Conservation (phyloP, 1,140 invertebrate species). For the Rhizoglyphus robini region DNA sequence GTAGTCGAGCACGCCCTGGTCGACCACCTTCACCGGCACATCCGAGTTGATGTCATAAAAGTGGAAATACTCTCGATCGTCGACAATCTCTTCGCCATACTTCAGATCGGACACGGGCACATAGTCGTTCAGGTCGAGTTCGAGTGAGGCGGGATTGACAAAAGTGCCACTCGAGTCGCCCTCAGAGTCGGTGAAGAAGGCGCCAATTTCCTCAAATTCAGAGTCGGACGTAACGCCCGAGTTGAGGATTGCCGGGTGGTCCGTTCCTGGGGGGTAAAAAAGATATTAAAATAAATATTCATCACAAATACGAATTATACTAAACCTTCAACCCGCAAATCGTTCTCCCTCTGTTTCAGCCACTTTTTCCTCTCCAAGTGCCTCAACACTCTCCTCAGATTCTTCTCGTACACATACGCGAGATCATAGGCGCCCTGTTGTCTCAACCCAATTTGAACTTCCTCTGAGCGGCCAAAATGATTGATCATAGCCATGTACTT, state of each 20-base stretch:
- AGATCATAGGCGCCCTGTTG: slow-evolving; percentile 28
- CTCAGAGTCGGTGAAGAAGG: slow-evolving; percentile 19
- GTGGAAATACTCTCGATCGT: slow-evolving; percentile 57
- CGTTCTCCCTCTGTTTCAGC: slow-evolving; percentile 13
- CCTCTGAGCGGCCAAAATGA: slow-evolving; percentile 55
- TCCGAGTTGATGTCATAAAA: slow-evolving; percentile 42
- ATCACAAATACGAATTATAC: not conserved
- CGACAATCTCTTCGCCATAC: slow-evolving; percentile 51
- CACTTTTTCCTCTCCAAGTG: too few species aligned
- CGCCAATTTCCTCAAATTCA: slow-evolving; percentile 18
- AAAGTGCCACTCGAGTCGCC: too few species aligned
- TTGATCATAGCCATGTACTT: slow-evolving; percentile 85
- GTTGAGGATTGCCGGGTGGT: too few species aligned
- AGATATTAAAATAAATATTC: too few species aligned
- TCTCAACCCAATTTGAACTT: slow-evolving; percentile 32
- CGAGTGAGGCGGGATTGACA: slow-evolving; percentile 9
- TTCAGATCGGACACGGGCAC: slow-evolving; percentile 62
- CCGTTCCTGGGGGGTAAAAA: too few species aligned
- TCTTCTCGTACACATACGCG: slow-evolving; percentile 22
- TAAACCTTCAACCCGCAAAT: slow-evolving; percentile 17
- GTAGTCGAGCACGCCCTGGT: slow-evolving; percentile 37
- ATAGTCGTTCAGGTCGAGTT: slow-evolving; percentile 44
- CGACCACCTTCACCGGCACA: slow-evolving; percentile 43
- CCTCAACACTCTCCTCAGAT: slow-evolving; percentile 5
- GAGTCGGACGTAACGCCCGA: too few species aligned